Conservation (phyloP, 2,888 invertebrate genomes). For the Periphyllus acericola region DNA sequence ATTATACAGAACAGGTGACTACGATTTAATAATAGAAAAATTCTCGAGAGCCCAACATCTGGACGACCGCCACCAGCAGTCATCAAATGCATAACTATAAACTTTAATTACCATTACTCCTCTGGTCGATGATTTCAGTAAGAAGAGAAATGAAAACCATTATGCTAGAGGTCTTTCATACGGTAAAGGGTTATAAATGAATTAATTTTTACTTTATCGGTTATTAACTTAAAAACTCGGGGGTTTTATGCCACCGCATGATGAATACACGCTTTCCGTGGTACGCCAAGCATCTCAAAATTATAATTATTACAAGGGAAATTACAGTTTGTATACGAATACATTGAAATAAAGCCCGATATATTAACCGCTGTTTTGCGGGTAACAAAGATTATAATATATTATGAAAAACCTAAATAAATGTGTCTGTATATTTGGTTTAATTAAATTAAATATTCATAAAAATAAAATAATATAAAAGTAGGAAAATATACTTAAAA, state of each 20-base stretch:
- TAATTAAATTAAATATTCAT: not conserved
- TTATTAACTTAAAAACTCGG: not conserved
- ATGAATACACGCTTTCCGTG: too few species aligned
- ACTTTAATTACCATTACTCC: not conserved
- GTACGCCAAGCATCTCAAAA: too few species aligned
- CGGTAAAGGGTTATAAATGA: not conserved
- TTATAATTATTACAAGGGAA: not conserved
- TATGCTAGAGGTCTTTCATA: not conserved
- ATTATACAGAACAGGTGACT: not conserved
- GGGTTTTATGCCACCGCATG: too few species aligned
- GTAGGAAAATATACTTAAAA: not conserved
- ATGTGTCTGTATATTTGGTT: not conserved
- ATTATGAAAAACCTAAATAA: too few species aligned
- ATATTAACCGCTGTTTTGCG: not conserved
- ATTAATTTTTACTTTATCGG: not conserved
- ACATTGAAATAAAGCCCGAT: not conserved
- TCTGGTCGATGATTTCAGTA: not conserved
- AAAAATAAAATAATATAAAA: not conserved
- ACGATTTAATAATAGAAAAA: slow-evolving; percentile 7
- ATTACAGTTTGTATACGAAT: not conserved
- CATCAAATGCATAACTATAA: not conserved
- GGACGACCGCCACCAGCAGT: not conserved
- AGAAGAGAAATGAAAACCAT: not conserved
- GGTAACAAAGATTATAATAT: not conserved
- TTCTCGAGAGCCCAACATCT: not conserved